A percentile compares a stretch with the other conserved stretches of the same genome.
Conservation (phyloP, 2,888 invertebrate species). For the Apoda limacodes region DNA sequence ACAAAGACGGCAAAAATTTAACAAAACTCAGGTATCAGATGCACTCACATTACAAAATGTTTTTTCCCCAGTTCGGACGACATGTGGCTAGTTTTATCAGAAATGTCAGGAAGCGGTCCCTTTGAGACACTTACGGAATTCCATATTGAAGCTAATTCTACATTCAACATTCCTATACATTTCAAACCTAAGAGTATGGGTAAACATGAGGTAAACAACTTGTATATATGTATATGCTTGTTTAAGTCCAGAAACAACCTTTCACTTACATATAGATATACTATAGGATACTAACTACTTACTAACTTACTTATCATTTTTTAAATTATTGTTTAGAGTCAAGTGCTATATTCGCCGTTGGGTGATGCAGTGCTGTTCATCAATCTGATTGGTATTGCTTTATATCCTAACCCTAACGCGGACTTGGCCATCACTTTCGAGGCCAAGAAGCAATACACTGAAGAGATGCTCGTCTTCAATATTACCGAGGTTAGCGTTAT, state of each 20-base stretch:
- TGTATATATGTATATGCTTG: neutral
- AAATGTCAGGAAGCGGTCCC: slow-evolving; percentile 42
- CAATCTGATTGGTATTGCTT: slow-evolving; percentile 33
- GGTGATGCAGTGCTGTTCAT: slow-evolving; percentile 50
- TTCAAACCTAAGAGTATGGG: slow-evolving; percentile 53
- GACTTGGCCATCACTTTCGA: slow-evolving; percentile 33
- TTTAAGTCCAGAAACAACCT: no score
- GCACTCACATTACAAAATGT: no score
- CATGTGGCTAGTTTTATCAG: slow-evolving; percentile 47
- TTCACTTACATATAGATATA: no score
- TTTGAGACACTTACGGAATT: slow-evolving; percentile 52
- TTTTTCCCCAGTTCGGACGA: slow-evolving; percentile 44
- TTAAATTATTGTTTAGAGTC: slow-evolving; percentile 28
- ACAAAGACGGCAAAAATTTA: no score
- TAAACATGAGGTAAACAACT: slow-evolving; percentile 43
- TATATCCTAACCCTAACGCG: slow-evolving; percentile 48
- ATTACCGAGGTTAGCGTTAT: slow-evolving; percentile 44
- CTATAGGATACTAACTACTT: no score
- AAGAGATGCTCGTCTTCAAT: slow-evolving; percentile 44
- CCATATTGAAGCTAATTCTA: slow-evolving; percentile 46
- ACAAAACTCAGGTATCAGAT: no score
- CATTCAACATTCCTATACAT: slow-evolving; percentile 44
- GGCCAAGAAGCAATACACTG: slow-evolving; percentile 40
- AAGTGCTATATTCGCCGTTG: slow-evolving; percentile 50
- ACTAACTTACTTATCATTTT: no score